Base-by-base conservation (phyloP, 2,888 invertebrate species). In the Drosophila colorata region DNA sequence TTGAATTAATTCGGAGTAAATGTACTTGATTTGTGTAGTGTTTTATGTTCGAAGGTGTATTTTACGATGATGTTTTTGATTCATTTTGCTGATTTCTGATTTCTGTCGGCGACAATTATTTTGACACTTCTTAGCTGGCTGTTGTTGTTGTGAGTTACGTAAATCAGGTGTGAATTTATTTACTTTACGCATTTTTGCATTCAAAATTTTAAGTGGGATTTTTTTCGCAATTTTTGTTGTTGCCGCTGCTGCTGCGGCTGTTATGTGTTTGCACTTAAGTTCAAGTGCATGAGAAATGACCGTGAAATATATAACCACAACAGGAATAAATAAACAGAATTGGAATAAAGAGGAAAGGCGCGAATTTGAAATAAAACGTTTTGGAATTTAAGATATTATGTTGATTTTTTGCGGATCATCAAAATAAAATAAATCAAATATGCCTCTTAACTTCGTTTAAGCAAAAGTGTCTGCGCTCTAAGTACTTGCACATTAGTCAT, bases 81-180 rank as follows among this genome's bases (percentile, higher is more conserved):
- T 71, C 67, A 74, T 85, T 85, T 33, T 65, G 69, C 51, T 59
- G 66, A 88, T 82, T 78, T 77, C 51, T 59, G 66, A 88, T 82
- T 78, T 77, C 51, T 64, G 69, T 58, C 66, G 35, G 35, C 69
- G 69, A 43, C 73, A 84, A 70, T 88, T 89, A 77, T 84, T 88
- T 83, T 88, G 78, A 87, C 83, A 84, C 83, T 80, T 83, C 69
- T 65, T 76, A 53, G 53, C 18, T 23, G 13, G 16, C 2, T 67
- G 28, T 64, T 67, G 28, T 64, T 63, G 40, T 51, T 66, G 69
- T 65, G 48, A 71, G 63, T 87, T 84, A 74, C 87, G 85, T 74
- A 87, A 84, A 66, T 71, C 78, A 74, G 87, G 72, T 81, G 83
- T 84, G 87, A 88, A 66, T 66, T 84, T 87, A 78, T 83, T 83